These are phyloP conservation scores for Scytalopus superciliaris DNA, from an alignment of 2,113 vertebrate genomes.

Conservation along the genomic window DNA sequence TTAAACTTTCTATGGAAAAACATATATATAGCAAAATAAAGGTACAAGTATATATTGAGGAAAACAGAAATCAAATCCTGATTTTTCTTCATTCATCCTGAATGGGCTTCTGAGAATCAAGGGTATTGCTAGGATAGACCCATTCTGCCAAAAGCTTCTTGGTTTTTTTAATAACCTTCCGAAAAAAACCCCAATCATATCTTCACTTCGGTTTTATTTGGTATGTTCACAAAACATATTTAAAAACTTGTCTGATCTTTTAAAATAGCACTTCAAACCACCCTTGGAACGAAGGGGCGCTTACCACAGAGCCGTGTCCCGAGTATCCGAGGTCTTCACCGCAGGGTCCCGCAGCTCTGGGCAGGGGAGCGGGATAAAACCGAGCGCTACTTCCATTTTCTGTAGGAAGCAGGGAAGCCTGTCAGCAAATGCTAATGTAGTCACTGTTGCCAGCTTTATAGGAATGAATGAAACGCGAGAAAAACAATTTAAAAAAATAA, in stretches of 20 bases:
- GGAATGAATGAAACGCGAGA: background rate
- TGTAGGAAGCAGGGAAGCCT: background rate
- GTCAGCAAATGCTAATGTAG: background rate
- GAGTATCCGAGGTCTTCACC: background rate
- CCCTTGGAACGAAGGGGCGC: background rate
- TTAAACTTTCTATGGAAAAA: background rate
- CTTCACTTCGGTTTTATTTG: background rate
- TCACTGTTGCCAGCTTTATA: background rate
- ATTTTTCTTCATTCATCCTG: background rate
- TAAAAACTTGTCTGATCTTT: background rate
- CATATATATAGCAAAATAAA: background rate
- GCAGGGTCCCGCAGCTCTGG: background rate
- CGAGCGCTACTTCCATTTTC: background rate
- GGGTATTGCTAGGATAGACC: background rate
- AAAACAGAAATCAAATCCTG: background rate
- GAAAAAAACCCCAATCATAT: fast-evolving
- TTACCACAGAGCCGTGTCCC: background rate
- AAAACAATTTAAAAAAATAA: background rate
- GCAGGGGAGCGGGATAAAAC: background rate
- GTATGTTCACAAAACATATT: fast-evolving
- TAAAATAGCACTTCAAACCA: background rate
- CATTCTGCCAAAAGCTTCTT: background rate
- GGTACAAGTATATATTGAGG: background rate
- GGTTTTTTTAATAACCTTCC: background rate
- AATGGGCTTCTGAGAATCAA: background rate